Conservation (phyloP, 2,797 vertebrate genomes). For the Denticeps clupeoides region DNA sequence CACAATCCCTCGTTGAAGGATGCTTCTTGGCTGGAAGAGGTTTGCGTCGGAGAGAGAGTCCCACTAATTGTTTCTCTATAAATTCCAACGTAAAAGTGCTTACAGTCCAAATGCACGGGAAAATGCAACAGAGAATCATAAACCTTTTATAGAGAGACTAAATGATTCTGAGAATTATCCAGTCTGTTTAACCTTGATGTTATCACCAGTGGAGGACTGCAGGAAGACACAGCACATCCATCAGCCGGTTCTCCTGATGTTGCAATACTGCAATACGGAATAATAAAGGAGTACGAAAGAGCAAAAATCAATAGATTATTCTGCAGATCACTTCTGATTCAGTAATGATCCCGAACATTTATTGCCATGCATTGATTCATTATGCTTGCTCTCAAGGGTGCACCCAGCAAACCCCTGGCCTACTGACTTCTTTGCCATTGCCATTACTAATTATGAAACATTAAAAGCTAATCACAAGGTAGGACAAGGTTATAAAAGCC, state of each 20-base stretch:
- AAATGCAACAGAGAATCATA: not conserved
- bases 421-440: constrained; percentile 54
- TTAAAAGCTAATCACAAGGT: constrained; percentile 62
- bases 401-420: constrained; percentile 53
- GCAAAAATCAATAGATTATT: constrained; percentile 74
- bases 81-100: not conserved
- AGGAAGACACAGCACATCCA: constrained; percentile 50
- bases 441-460: constrained; percentile 63
- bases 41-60: not conserved
- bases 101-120: no score
- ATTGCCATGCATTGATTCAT: constrained; percentile 64
- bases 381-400: constrained; percentile 59
- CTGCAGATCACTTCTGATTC: constrained; percentile 71
- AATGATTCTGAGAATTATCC: not conserved
- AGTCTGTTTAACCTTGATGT: constrained; percentile 15
- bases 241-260: constrained; percentile 66
- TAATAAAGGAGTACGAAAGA: constrained; percentile 72
- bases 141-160: not conserved
- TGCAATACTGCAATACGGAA: constrained; percentile 70
- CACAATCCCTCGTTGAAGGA: constrained; percentile 26
- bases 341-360: constrained; percentile 71
- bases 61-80: not conserved
- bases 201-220: constrained; percentile 38
- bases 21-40: not conserved
- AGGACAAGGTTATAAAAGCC: constrained; percentile 54